These are phyloP conservation scores for Silurus aristotelis DNA, from an alignment of 2,797 vertebrate genomes.

Conservation along the genomic window DNA sequence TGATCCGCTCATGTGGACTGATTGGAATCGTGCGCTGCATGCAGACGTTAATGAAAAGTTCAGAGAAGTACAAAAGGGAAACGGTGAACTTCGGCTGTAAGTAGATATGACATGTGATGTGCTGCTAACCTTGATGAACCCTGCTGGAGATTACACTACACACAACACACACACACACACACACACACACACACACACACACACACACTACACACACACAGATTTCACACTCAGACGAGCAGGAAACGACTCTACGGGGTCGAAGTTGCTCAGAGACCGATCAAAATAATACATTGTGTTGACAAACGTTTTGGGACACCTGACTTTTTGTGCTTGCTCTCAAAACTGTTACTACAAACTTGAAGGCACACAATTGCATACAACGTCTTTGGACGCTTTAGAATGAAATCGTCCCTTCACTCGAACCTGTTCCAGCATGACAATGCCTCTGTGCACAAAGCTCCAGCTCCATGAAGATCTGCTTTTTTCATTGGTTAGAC, in stretches of 20 bases:
- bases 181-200: conserved; percentile 1
- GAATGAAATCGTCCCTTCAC: too few relatives aligned
- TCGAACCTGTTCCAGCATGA: too few relatives aligned
- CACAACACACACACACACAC: conserved; percentile 8
- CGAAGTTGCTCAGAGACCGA: neutral
- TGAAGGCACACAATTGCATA: too few relatives aligned
- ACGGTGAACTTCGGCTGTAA: conserved; percentile 27
- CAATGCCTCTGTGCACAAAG: too few relatives aligned
- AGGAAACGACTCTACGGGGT: neutral
- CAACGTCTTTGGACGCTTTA: too few relatives aligned
- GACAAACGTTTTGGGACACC: too few relatives aligned
- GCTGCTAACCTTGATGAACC: conserved; percentile 50
- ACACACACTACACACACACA: neutral
- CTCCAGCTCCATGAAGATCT: too few relatives aligned
- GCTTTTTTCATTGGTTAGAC: too few relatives aligned
- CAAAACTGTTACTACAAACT: too few relatives aligned
- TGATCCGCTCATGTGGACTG: conserved; percentile 48
- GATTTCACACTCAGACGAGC: neutral
- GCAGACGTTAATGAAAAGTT: conserved; percentile 48
- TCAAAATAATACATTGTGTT: too few relatives aligned
- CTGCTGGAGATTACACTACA: conserved; percentile 3
- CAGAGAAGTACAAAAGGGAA: conserved; percentile 37
- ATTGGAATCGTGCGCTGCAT: conserved; percentile 47
- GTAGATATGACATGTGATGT: conserved; percentile 42
- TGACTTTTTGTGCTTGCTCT: too few relatives aligned